Percentiles rank a stretch among this genome's conserved stretches.
These are phyloP conservation scores for Furnarius figulus DNA, from an alignment of 2,113 vertebrate species.

Conservation along the genomic window DNA sequence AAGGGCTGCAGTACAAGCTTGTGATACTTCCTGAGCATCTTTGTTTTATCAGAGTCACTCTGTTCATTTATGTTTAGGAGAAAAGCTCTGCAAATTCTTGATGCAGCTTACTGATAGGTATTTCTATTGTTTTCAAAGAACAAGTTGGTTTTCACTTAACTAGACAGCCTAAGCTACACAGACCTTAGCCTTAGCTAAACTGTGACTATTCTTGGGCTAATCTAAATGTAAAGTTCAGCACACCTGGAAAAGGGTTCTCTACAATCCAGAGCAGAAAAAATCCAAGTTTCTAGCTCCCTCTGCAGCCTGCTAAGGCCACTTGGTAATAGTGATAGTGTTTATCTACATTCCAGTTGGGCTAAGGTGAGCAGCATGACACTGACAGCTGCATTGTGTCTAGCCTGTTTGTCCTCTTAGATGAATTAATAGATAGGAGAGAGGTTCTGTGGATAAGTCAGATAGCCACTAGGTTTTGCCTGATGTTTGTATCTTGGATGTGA, in stretches of 20 bases:
- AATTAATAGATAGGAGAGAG: background rate
- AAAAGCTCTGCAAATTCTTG: background rate
- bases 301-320: background rate
- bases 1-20: background rate
- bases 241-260: background rate
- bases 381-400: background rate
- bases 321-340: background rate
- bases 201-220: background rate
- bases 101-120: background rate
- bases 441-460: background rate
- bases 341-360: fast-evolving
- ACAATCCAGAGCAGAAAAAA: background rate
- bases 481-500: background rate
- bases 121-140: background rate
- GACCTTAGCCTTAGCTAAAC: background rate
- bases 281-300: background rate
- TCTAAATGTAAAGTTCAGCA: background rate
- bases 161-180: background rate
- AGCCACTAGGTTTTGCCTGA: background rate
- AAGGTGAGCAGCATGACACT: background rate
- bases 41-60: background rate
- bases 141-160: background rate
- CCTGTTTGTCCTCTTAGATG: background rate
- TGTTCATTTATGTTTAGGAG: background rate
- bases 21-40: background rate